These are phyloP conservation scores for Bostrychus sinensis DNA, from an alignment of 2,113 vertebrate genomes.

Conservation along the genomic window DNA sequence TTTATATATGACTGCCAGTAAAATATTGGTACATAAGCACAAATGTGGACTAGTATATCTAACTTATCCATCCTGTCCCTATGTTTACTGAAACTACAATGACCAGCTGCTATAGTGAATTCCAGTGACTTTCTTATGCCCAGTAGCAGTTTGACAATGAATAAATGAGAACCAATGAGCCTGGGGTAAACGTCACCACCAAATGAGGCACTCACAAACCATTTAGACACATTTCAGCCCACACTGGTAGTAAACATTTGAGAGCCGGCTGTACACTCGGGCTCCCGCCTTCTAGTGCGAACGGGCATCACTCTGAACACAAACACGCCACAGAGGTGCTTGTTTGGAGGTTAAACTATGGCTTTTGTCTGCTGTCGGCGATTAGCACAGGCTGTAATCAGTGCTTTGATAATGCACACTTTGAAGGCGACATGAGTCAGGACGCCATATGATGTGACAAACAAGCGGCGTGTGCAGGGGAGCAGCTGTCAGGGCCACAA, in stretches of 20 bases:
- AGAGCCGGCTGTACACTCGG: background rate
- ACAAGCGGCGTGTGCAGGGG: background rate
- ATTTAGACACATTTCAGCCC: too few species aligned
- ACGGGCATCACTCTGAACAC: background rate
- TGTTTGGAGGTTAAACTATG: constrained; percentile 1
- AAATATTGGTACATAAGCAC: too few species aligned
- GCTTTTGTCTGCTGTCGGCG: background rate
- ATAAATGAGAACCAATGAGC: too few species aligned
- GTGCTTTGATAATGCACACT: constrained; percentile 12
- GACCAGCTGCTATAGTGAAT: too few species aligned
- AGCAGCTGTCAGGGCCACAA: constrained; percentile 8
- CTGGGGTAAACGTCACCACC: too few species aligned
- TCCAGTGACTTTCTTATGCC: too few species aligned
- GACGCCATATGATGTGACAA: background rate
- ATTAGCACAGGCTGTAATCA: background rate
- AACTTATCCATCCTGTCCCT: too few species aligned
- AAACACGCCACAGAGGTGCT: constrained; percentile 3
- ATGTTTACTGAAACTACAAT: too few species aligned
- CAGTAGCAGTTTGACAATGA: too few species aligned
- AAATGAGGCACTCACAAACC: too few species aligned
- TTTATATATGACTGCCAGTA: too few species aligned
- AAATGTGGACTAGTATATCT: too few species aligned
- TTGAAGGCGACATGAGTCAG: constrained; percentile 14
- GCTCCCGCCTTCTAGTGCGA: background rate
- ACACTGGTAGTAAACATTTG: background rate